Evolutionary conservation across 2,113 vertebrate genomes (phyloP).

Genomic region (Tachysurus vachellii): DNA sequence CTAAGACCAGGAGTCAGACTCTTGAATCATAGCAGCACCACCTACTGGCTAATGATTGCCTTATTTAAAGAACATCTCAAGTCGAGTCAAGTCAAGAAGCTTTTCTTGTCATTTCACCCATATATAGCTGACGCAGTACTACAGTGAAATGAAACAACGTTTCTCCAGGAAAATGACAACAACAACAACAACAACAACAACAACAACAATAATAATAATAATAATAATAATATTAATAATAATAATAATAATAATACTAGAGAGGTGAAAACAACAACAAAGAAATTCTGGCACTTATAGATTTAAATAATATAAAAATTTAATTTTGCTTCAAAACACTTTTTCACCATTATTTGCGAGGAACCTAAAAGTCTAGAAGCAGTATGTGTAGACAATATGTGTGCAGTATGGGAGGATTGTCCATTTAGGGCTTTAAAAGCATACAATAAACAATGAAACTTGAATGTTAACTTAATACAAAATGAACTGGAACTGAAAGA

Average conservation of each 20-base stretch:
- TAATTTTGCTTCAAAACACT: neutral
- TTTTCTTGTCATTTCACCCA: neutral
- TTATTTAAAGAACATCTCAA: neutral
- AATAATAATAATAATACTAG: too few relatives aligned
- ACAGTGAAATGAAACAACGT: too few relatives aligned
- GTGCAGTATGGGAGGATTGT: neutral
- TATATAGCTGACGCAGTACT: too few relatives aligned
- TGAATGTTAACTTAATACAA: neutral
- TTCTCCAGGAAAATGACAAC: too few relatives aligned
- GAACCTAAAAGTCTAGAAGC: neutral
- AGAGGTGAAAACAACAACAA: neutral
- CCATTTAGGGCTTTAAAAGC: neutral
- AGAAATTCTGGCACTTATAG: neutral
- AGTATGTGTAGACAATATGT: neutral
- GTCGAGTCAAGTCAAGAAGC: too few relatives aligned
- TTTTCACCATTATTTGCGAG: neutral
- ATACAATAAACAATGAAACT: neutral
- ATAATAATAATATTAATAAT: too few relatives aligned
- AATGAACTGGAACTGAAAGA: neutral
- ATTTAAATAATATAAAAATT: neutral
- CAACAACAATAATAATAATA: too few relatives aligned
- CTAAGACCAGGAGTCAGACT: neutral
- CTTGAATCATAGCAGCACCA: constrained; percentile 57
- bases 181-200: too few relatives aligned
- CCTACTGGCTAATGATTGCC: constrained; percentile 59